Base-by-base conservation (phyloP, 2,113 vertebrate species). In the Patagioenas fasciata region DNA sequence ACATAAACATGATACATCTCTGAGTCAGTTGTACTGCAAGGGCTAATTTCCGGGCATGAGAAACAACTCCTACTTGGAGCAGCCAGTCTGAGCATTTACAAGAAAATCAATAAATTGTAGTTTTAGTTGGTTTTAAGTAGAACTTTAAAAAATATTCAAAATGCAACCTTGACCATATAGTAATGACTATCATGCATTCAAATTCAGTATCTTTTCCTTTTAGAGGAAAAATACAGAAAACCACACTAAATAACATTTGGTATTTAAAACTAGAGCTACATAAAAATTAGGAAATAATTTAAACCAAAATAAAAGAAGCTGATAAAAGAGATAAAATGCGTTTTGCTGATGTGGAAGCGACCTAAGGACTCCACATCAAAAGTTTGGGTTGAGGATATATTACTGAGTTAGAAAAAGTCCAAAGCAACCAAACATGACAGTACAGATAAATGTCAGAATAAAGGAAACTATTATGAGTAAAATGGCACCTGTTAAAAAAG, bases 141-240 rank as follows among this genome's bases (percentile, higher is more conserved):
- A 28, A 77, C 40, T 73, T 85, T 2, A 20, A 44, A 24, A 48
- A 36, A 36, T 12, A n/a, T 66, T 82, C 40, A 74, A 66, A 23
- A 50, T 74, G 32, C 10, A 57, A 23, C 21, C 0, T 0, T 57
- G 10, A 56, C 7, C 15, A 25, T 57, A 3, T 81, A 58, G 32
- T 19, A 61, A 36, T 34, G 16, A 40, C 9, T n/a, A 34, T 31
- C 54, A 75, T 15, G 11, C 28, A n/a, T 58, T 85, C 4, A 82
- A 29, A 83, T 82, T 54, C 14, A 31, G 26, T 21, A 25, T 69
- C 38, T 73, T 64, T 75, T 83, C 13, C 9, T 54, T 85, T 54
- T 20, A 70, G 40, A 70, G 15, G 17, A 26, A 69, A 51, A 50
- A 4, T 15, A 6, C 47, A 26, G n/a, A 66, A 85, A 50, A 29